phyloP scores from a whole-genome alignment of 2,113 vertebrate species.

The Climacteris rufus region DNA sequence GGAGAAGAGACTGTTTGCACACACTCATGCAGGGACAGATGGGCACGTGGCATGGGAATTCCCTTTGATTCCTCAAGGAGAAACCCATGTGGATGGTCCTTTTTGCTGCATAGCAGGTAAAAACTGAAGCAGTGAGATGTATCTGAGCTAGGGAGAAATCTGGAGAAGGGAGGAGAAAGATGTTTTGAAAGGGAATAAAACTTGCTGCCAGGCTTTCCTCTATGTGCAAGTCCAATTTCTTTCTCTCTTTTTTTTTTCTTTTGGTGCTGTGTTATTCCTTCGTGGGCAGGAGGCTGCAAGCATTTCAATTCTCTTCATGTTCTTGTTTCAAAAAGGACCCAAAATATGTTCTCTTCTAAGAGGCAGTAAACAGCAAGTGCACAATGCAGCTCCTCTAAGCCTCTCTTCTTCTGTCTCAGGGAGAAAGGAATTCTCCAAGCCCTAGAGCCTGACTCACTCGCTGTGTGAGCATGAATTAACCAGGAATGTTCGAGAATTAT shows the following conservation, averaged over 20 bases:
- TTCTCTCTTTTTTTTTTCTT: neutral
- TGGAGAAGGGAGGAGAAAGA: neutral
- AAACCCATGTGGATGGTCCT: neutral
- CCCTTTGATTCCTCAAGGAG: neutral
- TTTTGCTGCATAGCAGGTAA: neutral
- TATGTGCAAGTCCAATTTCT: neutral
- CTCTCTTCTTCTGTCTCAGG: slow-evolving; percentile 4
- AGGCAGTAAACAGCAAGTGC: neutral
- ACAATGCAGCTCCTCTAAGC: slow-evolving; percentile 1
- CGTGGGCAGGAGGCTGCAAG: neutral
- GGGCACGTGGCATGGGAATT: neutral
- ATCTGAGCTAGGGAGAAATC: neutral
- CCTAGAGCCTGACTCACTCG: slow-evolving; percentile 46
- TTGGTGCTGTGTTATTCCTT: neutral
- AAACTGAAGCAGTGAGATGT: neutral
- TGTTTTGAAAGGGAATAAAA: neutral
- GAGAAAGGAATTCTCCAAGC: slow-evolving; percentile 42
- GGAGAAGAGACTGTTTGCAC: neutral
- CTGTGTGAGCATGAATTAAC: slow-evolving; percentile 70
- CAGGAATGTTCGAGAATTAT: slow-evolving; percentile 73
- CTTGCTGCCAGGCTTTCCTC: neutral
- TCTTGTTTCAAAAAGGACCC: neutral
- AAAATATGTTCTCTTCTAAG: neutral
- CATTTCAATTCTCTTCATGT: neutral
- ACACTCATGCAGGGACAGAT: neutral